Conservation (phyloP, 2,888 invertebrate genomes). For the Taenaris catops region DNA sequence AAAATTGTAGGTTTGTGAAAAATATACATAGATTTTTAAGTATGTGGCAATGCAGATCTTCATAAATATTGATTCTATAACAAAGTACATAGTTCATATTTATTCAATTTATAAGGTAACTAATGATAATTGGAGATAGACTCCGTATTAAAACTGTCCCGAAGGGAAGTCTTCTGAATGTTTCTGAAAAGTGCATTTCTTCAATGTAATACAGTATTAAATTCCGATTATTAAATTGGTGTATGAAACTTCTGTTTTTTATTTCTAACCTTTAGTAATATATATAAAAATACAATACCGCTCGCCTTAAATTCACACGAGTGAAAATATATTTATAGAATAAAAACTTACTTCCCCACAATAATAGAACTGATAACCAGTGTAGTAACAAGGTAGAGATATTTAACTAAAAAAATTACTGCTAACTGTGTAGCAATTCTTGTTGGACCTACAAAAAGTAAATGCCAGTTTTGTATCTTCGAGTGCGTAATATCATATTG, state of each 20-base stretch:
- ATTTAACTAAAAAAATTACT: too few species aligned
- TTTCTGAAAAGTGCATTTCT: constrained; percentile 94
- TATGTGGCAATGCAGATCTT: constrained; percentile 80
- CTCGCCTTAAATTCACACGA: too few species aligned
- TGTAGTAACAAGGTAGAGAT: too few species aligned
- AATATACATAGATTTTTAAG: constrained; percentile 79
- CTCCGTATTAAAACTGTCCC: constrained; percentile 72
- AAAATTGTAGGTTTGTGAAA: constrained; percentile 69
- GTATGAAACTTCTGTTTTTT: constrained; percentile 40
- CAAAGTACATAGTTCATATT: constrained; percentile 62
- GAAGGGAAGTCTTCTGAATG: constrained; percentile 90
- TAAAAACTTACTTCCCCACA: too few species aligned
- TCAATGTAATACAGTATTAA: constrained; percentile 95
- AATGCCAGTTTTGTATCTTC: too few species aligned
- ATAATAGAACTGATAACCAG: too few species aligned
- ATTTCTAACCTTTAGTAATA: too few species aligned
- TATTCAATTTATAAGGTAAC: constrained; percentile 56
- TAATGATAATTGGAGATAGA: constrained; percentile 48
- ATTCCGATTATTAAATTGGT: constrained; percentile 82
- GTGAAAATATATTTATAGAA: too few species aligned
- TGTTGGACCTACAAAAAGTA: too few species aligned
- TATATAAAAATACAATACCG: too few species aligned
- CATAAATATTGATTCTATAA: constrained; percentile 63
- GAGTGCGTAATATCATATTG: too few species aligned
- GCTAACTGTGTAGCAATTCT: too few species aligned